These are phyloP conservation scores for Falco columbarius DNA, from an alignment of 2,797 vertebrate species.

Conservation along the genomic window DNA sequence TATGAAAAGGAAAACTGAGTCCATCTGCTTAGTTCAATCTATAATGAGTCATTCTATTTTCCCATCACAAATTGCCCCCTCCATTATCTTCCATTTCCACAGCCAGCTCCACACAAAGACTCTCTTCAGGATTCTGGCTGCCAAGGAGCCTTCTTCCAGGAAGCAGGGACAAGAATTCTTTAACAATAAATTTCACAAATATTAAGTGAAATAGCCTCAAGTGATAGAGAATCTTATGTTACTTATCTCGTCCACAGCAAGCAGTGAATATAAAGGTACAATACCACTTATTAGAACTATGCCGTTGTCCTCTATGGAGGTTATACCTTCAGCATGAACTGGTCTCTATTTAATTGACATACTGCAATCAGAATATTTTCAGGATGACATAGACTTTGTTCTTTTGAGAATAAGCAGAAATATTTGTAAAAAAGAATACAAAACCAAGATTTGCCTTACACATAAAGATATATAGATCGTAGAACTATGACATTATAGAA, in stretches of 20 bases:
- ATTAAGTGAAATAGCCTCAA: background rate
- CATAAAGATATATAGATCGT: background rate
- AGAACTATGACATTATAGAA: background rate
- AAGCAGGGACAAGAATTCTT: background rate
- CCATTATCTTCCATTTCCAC: conserved; percentile 30
- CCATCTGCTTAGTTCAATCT: background rate
- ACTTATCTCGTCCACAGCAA: background rate
- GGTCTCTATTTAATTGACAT: background rate
- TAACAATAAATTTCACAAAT: background rate
- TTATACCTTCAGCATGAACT: background rate
- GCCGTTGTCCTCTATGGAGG: background rate
- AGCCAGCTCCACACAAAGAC: background rate
- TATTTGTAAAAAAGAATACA: background rate
- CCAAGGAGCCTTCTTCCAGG: background rate
- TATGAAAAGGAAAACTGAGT: background rate
- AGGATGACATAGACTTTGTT: background rate
- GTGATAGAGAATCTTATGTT: background rate
- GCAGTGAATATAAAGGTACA: background rate
- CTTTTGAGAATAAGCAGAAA: background rate
- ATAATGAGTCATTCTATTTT: conserved; percentile 21
- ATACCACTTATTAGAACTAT: background rate
- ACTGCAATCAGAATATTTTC: background rate
- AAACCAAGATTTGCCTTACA: background rate
- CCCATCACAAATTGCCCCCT: background rate
- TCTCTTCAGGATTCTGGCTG: background rate